A percentile compares a stretch with the other conserved stretches of the same genome.
phyloP scores from a whole-genome alignment of 2,888 invertebrate species.

The Gibbula magus region DNA sequence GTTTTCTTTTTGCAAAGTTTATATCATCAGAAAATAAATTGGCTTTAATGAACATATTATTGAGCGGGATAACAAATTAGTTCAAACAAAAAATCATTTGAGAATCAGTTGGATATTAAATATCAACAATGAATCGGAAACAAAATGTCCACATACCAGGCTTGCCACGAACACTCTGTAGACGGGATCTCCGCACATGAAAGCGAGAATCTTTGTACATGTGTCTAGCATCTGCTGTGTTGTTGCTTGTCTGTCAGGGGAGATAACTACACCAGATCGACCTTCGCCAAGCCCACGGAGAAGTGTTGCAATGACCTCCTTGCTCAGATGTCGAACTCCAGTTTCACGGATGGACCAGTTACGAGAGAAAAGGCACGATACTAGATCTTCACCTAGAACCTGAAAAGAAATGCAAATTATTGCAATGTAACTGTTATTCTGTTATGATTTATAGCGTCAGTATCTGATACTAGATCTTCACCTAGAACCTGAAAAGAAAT shows the following conservation, averaged over 20 bases:
- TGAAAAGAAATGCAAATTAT: conserved; percentile 39
- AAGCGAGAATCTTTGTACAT: conserved; percentile 73
- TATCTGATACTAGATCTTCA: conserved; percentile 74
- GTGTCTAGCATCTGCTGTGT: conserved; percentile 69
- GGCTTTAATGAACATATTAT: no score
- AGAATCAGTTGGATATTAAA: no score
- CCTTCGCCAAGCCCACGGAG: conserved; percentile 66
- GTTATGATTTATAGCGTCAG: no score
- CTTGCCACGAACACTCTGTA: conserved; percentile 76
- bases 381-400: conserved; percentile 75
- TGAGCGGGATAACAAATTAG: no score
- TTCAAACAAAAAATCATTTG: no score
- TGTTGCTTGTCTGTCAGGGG: conserved; percentile 55
- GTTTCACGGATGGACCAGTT: conserved; percentile 75
- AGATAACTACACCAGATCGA: conserved; percentile 55
- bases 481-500: conserved; percentile 70
- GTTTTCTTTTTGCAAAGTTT: no score
- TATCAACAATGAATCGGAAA: no score
- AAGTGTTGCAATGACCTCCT: conserved; percentile 66
- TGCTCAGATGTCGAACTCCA: conserved; percentile 70
- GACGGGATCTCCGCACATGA: conserved; percentile 75
- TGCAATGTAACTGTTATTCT: no score
- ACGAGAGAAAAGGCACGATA: conserved; percentile 74
- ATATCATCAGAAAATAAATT: no score
- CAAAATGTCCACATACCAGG: conserved; percentile 68